Percentiles rank a stretch among this genome's conserved stretches.
phyloP scores from a whole-genome alignment of 92 coral and sea anemone species.

The Parazoanthus swiftii region DNA sequence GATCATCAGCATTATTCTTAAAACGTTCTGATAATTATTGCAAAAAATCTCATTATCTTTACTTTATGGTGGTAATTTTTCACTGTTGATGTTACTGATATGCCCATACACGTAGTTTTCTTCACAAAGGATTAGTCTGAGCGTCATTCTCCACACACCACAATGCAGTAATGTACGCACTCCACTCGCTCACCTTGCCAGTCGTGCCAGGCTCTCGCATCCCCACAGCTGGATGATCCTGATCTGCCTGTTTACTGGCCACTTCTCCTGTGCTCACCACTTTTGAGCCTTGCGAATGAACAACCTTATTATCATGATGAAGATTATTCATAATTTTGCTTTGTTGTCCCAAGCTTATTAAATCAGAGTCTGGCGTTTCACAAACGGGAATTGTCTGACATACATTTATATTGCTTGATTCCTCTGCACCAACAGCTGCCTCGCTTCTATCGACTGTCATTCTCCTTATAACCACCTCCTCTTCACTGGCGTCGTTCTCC shows the following conservation, averaged over 20 bases:
- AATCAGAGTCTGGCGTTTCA: neutral
- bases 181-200: neutral
- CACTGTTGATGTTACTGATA: too few relatives aligned
- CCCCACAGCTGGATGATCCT: neutral
- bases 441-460: conserved; percentile 28
- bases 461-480: conserved; percentile 26
- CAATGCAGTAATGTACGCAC: neutral
- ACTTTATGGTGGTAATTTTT: too few relatives aligned
- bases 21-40: too few relatives aligned
- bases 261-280: neutral
- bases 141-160: neutral
- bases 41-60: too few relatives aligned
- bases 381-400: neutral
- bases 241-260: neutral
- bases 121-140: neutral
- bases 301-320: neutral
- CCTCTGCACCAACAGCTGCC: neutral
- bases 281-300: neutral
- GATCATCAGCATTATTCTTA: too few relatives aligned
- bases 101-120: too few relatives aligned
- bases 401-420: neutral
- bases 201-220: neutral
- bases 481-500: neutral
- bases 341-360: neutral
- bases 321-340: neutral